Conservation (phyloP, 2,888 invertebrate genomes). For the Zhengitettix transpicula region DNA sequence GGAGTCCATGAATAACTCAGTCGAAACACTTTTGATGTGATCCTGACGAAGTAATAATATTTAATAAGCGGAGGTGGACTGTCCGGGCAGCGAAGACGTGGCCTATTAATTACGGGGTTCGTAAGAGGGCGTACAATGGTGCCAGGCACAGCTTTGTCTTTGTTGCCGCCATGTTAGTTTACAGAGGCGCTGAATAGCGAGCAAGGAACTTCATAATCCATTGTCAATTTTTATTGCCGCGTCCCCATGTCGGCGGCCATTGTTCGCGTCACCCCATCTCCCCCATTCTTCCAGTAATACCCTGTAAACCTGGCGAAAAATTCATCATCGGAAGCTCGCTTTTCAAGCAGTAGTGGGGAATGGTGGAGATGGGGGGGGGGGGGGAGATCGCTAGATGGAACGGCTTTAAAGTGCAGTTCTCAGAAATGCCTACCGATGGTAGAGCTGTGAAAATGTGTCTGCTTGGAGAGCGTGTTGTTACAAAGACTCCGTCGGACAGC, state of each 20-base stretch:
- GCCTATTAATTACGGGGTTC: no score
- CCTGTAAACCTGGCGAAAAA: conserved; percentile 7
- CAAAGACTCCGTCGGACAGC: no score
- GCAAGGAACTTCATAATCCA: neutral
- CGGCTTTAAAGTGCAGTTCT: neutral
- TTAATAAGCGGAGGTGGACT: neutral
- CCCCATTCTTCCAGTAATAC: conserved; percentile 1
- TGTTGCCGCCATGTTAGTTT: neutral
- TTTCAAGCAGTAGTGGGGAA: neutral
- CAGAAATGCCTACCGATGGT: neutral
- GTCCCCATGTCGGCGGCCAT: neutral
- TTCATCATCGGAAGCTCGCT: conserved; percentile 3
- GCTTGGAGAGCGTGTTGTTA: no score
- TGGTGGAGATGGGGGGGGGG: neutral
- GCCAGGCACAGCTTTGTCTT: neutral
- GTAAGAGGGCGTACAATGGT: neutral
- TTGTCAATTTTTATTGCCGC: conserved; percentile 6
- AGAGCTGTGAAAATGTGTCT: no score
- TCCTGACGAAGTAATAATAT: neutral
- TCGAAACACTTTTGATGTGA: neutral
- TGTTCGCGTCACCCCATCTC: neutral
- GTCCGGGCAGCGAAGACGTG: no score
- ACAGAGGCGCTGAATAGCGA: neutral
- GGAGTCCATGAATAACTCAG: neutral
- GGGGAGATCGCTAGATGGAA: neutral